These are phyloP conservation scores for Anas capensis DNA, from an alignment of 2,797 vertebrate genomes.

Conservation along the genomic window DNA sequence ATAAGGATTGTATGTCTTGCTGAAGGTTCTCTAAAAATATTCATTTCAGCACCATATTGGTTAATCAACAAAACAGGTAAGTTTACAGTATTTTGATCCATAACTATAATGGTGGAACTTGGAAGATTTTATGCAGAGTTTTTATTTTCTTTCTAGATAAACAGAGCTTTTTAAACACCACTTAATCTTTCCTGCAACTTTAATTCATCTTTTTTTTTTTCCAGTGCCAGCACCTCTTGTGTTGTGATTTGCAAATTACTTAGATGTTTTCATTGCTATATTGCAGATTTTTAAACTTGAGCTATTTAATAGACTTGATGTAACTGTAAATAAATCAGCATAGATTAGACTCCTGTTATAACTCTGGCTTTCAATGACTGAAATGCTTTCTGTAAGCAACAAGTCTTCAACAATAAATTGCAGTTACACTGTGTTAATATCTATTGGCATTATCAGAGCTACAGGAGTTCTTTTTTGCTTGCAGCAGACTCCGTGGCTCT, in stretches of 20 bases:
- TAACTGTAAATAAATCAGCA: background rate
- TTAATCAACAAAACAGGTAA: constrained; percentile 96
- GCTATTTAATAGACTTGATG: background rate
- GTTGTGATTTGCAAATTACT: background rate
- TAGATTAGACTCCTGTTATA: background rate
- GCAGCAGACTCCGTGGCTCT: fast-evolving
- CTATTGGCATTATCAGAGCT: background rate
- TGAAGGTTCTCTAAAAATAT: constrained; percentile 93
- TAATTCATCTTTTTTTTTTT: background rate
- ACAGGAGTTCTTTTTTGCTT: background rate
- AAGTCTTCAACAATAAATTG: background rate
- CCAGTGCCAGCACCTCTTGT: background rate
- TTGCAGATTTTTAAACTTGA: background rate
- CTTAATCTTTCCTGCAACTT: no score
- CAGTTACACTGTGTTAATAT: background rate
- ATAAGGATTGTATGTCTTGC: constrained; percentile 93
- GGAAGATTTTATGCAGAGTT: background rate
- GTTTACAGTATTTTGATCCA: background rate
- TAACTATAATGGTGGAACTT: background rate
- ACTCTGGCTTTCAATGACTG: background rate
- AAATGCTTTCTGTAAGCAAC: background rate
- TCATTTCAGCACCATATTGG: constrained; percentile 95
- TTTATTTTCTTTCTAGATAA: background rate
- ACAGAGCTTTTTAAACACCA: background rate
- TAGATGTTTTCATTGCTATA: background rate